Base-by-base conservation (phyloP, 2,888 invertebrate species). In the Cabera pusaria region DNA sequence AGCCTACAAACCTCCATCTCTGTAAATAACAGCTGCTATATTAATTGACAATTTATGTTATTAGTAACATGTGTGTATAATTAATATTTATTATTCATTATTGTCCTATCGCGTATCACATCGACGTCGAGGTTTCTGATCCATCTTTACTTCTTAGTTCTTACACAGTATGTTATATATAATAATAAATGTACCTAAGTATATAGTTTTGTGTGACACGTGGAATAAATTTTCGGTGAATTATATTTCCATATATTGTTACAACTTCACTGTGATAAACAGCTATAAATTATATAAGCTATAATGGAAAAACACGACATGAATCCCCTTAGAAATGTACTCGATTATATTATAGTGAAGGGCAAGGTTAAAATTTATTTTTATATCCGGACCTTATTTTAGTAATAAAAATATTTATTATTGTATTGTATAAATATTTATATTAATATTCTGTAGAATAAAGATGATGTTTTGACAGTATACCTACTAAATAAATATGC, bases 101-200 rank as follows among this genome's bases (percentile, higher is more conserved):
- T 31, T 25, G 25, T 38, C 25, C 21, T 20, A 38, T 29, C 31
- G 24, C 31, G 17, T 38, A 38, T 31, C 24, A 25, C 24, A 12
- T 17, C 20, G 24, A 24, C 25, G 29, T 31, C 37, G 11, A 29
- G 19, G 19, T 29, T 14, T 24, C 19, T 24, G 37, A 29, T 37
- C n/a, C n/a, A n/a, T n/a, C n/a, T n/a, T n/a, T n/a, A n/a, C n/a
- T n/a, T n/a, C n/a, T n/a, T n/a, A n/a, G n/a, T n/a, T n/a, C n/a
- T n/a, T n/a, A n/a, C n/a, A n/a, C n/a, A n/a, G n/a, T n/a, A n/a
- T n/a, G n/a, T n/a, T n/a, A n/a, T n/a, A n/a, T n/a, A n/a, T n/a
- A n/a, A n/a, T n/a, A n/a, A n/a, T n/a, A n/a, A n/a, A n/a, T n/a
- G n/a, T n/a, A n/a, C n/a, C n/a, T n/a, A n/a, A n/a, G n/a, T n/a